Evolutionary conservation across 2,113 vertebrate genomes (phyloP).

Genomic region (Theristicus caerulescens): DNA sequence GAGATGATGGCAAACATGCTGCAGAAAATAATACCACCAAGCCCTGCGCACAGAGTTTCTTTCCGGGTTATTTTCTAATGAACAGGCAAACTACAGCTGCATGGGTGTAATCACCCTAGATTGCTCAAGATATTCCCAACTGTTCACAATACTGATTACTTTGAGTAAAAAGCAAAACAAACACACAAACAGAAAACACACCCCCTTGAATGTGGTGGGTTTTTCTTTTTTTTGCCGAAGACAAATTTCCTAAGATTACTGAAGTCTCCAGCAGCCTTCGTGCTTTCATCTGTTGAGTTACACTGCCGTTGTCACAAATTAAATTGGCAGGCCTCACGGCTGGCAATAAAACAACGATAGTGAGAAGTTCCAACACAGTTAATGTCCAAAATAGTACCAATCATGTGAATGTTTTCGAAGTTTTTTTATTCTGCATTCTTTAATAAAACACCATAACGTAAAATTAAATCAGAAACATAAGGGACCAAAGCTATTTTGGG

Average conservation of each 20-base stretch:
- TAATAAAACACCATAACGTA: neutral
- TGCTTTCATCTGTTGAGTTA: neutral
- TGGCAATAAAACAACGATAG: neutral
- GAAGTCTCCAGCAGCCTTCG: neutral
- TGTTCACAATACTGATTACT: neutral
- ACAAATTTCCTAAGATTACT: accelerated
- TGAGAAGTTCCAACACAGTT: neutral
- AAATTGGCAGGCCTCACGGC: neutral
- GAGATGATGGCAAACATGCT: neutral
- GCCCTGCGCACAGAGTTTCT: neutral
- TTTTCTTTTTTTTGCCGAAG: neutral
- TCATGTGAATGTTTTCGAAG: neutral
- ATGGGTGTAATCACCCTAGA: neutral
- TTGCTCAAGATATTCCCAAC: neutral
- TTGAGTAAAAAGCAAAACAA: neutral
- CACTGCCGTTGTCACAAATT: neutral
- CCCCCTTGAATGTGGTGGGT: neutral
- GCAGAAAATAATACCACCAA: neutral
- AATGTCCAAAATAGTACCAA: neutral
- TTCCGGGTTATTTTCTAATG: neutral
- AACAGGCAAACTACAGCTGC: neutral
- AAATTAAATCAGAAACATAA: neutral
- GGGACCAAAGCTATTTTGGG: neutral
- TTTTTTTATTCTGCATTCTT: neutral
- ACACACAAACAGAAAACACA: neutral